Base-by-base conservation (phyloP, 30 jellyfish, hydroid and myxozoan species). In the Mastigias papua region DNA sequence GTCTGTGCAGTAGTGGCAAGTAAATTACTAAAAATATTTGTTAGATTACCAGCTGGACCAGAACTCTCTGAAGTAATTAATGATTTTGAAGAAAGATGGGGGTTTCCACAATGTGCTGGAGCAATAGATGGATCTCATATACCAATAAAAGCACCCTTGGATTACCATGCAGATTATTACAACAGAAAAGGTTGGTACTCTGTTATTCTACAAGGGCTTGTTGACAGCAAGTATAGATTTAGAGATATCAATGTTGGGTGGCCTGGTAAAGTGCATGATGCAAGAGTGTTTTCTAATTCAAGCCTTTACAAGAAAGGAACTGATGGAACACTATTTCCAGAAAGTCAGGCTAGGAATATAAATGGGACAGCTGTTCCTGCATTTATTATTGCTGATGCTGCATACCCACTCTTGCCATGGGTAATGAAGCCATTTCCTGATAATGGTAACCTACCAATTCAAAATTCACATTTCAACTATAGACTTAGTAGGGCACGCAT, bases 101-200 rank as follows among this genome's bases (percentile, higher is more conserved):
- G 73, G 1, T 82, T 82, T 82, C 92, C 92, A 25, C 92, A 82
- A 48, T 62, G 84, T 48, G 78, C 69, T 42, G 92, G 86, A 1
- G 92, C 92, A 5, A 54, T 82, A 42, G 92, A 82, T 69, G 92
- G 92, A 4, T 82, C 92, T 10, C 87, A 82, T 66, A 67, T 69
- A 2, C 92, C 92, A 68, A 69, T 82, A 11, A 82, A 82, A 48
- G 92, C 92, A n/a, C 92, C 86, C 5, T 25, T 26, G 5, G 78
- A 81, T 10, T 81, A 31, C 73, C 91, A 81, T 46, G 84, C 84
- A 1, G 91, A 81, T 34, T 84, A 85, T 46, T 73, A 71, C 54
- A 72, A 85, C 74, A 37, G 94, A 5, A 72, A 85, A 29, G 88
- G 94, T 6, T 74, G 89, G 82, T 74, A 73, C 35, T 72, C 89